Percentiles rank a stretch among this genome's conserved stretches.
Evolutionary conservation across 2,113 vertebrate species (phyloP).

Genomic region (Philantomba maxwellii): DNA sequence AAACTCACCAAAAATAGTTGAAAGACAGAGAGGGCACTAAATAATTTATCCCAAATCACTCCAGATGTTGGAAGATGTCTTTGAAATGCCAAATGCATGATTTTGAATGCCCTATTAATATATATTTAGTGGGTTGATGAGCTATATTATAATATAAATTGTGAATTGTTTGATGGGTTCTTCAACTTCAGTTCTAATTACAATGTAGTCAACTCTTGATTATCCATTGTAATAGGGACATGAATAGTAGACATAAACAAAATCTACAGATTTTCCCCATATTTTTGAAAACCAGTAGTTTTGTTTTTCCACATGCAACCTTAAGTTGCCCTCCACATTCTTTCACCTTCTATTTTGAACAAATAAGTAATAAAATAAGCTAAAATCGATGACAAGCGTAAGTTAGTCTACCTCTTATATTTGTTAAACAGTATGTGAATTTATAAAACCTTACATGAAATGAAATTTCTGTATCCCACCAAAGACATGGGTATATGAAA

Average conservation of each 20-base stretch:
- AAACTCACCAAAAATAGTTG: conserved; percentile 52
- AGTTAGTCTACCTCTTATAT: not conserved
- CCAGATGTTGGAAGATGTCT: conserved; percentile 41
- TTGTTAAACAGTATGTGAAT: not conserved
- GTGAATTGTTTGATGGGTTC: conserved; percentile 49
- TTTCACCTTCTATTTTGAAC: not conserved
- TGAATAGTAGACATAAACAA: conserved; percentile 36
- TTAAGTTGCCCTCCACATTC: not conserved
- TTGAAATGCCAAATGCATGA: conserved; percentile 46
- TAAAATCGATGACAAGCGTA: not conserved
- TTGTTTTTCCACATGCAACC: not conserved
- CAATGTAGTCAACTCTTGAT: conserved; percentile 59
- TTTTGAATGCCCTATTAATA: conserved; percentile 64
- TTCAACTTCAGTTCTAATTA: conserved; percentile 60
- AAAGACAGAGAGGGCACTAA: conserved; percentile 49
- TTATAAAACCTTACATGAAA: not conserved
- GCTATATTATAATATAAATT: conserved; percentile 66
- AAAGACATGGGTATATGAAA: not conserved
- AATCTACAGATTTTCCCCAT: conserved; percentile 7
- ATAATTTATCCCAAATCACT: conserved; percentile 34
- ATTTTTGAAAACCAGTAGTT: not conserved
- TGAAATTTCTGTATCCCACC: not conserved
- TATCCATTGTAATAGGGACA: conserved; percentile 49
- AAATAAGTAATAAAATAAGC: not conserved
- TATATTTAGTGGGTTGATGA: conserved; percentile 60